Conservation (phyloP, 2,888 invertebrate species). For the Helobdella robusta region DNA sequence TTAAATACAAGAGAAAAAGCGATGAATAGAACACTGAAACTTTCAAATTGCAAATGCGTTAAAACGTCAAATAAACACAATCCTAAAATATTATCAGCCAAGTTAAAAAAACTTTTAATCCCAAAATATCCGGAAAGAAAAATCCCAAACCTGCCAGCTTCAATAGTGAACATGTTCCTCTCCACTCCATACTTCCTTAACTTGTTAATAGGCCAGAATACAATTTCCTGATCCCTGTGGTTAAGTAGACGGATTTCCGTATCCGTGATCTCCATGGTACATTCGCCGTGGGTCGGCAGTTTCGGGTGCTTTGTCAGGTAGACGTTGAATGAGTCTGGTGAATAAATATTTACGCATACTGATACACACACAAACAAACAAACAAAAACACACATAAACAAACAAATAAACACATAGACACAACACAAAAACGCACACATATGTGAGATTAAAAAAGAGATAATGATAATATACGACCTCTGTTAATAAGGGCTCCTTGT, state of each 20-base stretch:
- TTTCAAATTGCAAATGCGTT: too few species aligned
- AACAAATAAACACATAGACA: too few species aligned
- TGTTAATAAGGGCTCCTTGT: background rate
- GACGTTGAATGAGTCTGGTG: conserved; percentile 13
- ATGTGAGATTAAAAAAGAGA: too few species aligned
- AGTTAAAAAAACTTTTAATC: too few species aligned
- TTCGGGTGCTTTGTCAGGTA: conserved; percentile 19
- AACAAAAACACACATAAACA: background rate
- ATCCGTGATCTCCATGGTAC: conserved; percentile 17
- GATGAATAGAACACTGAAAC: too few species aligned
- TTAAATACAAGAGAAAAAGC: too few species aligned
- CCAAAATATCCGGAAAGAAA: too few species aligned
- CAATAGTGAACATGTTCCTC: conserved; percentile 20
- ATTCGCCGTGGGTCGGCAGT: conserved; percentile 18
- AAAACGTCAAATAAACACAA: too few species aligned
- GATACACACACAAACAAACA: background rate
- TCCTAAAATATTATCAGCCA: too few species aligned
- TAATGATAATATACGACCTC: background rate
- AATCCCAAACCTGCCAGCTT: conserved; percentile 20
- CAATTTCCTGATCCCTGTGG: conserved; percentile 15
- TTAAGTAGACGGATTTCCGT: conserved; percentile 12
- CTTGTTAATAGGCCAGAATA: conserved; percentile 22
- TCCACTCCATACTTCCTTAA: conserved; percentile 21
- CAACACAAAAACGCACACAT: too few species aligned
- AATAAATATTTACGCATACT: background rate